A percentile compares a stretch with the other conserved stretches of the same genome.
Conservation (phyloP, 2,797 vertebrate species). For the Sylvia borin region DNA sequence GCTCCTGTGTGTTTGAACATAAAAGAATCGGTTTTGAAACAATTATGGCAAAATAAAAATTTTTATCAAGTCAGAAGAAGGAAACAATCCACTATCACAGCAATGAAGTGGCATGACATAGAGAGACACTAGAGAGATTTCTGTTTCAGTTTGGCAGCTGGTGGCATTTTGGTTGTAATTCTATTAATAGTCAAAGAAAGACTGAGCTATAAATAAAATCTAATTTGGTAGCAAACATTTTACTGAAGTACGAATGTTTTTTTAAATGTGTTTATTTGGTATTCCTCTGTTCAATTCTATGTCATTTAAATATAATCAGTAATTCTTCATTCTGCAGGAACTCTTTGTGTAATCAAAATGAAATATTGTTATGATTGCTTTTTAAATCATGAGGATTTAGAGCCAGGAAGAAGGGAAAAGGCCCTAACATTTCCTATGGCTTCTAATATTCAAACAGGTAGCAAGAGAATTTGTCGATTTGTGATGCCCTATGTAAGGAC, state of each 20-base stretch:
- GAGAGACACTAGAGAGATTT: background rate
- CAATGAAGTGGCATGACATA: background rate
- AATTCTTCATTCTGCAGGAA: background rate
- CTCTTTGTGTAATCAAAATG: background rate
- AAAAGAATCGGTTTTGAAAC: background rate
- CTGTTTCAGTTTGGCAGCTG: background rate
- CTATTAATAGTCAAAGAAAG: background rate
- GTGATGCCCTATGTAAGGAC: background rate
- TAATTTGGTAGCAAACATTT: background rate
- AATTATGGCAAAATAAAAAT: background rate
- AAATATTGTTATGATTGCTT: background rate
- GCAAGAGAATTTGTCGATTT: background rate
- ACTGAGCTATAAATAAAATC: background rate
- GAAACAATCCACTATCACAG: background rate
- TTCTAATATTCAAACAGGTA: background rate
- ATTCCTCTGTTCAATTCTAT: background rate
- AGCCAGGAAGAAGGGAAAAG: background rate
- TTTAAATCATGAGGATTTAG: background rate
- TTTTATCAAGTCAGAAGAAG: background rate
- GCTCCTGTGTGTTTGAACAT: background rate
- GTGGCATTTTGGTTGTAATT: background rate
- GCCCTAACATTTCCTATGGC: background rate
- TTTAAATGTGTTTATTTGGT: background rate
- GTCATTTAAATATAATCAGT: background rate
- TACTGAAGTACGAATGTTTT: background rate